Conservation (phyloP, 2,113 vertebrate genomes). For the Burhinus bistriatus region DNA sequence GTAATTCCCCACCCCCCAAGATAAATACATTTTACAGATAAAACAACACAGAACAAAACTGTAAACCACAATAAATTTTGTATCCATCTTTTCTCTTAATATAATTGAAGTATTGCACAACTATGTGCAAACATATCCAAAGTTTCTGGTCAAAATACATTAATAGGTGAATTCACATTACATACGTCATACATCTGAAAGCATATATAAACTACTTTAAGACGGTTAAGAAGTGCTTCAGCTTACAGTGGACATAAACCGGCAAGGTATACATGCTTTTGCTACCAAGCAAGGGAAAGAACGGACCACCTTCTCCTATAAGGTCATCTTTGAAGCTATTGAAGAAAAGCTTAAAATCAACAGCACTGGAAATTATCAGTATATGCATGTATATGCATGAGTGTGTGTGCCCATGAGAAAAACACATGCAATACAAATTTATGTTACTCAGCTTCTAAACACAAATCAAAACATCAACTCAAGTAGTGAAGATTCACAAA, state of each 20-base stretch:
- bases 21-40: background rate
- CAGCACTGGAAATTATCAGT: background rate
- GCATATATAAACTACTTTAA: background rate
- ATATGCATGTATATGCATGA: background rate
- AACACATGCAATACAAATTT: background rate
- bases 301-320: background rate
- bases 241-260: background rate
- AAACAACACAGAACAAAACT: background rate
- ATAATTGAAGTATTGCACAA: background rate
- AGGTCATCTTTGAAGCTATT: background rate
- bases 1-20: background rate
- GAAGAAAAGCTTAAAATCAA: background rate
- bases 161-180: background rate
- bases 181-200: background rate
- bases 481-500: background rate
- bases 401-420: background rate
- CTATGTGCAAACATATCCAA: background rate
- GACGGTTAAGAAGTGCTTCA: background rate
- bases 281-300: background rate
- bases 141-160: background rate
- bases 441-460: background rate
- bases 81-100: background rate
- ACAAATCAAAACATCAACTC: background rate
- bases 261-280: background rate
- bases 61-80: background rate